phyloP scores from a whole-genome alignment of 2,888 invertebrate species.

The Meiosimyza decipiens region DNA sequence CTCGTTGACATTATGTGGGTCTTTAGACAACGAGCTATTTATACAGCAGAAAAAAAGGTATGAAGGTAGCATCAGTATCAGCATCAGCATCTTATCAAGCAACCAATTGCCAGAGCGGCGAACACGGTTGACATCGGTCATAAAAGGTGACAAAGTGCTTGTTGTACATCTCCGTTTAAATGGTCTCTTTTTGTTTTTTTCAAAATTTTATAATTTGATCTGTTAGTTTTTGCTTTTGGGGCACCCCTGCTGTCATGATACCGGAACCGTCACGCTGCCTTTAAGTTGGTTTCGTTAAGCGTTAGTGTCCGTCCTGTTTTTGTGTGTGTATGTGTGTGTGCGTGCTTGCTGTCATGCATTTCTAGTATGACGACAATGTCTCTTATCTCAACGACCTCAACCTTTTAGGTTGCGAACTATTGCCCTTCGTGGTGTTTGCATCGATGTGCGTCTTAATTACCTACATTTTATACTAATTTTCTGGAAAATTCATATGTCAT shows the following conservation, averaged over 20 bases:
- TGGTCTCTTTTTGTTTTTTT: background rate
- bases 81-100: background rate
- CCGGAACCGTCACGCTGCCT: conserved; percentile 1
- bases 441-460: too few relatives aligned
- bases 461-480: too few relatives aligned
- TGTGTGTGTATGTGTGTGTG: too few relatives aligned
- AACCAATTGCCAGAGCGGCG: conserved; percentile 20
- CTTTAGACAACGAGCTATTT: too few relatives aligned
- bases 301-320: background rate
- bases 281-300: background rate
- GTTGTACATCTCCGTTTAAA: conserved; percentile 29
- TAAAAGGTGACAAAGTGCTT: conserved; percentile 34
- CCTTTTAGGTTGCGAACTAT: too few relatives aligned
- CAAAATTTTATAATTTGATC: too few relatives aligned
- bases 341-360: too few relatives aligned
- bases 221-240: conserved; percentile 16
- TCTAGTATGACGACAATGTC: too few relatives aligned
- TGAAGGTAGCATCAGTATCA: background rate
- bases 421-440: too few relatives aligned
- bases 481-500: too few relatives aligned
- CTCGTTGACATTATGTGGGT: conserved; percentile 19
- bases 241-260: conserved; percentile 24
- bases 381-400: too few relatives aligned
- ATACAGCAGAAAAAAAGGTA: background rate
- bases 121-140: conserved; percentile 28